phyloP scores from a whole-genome alignment of 2,113 vertebrate species.

The Ardeotis arabs region DNA sequence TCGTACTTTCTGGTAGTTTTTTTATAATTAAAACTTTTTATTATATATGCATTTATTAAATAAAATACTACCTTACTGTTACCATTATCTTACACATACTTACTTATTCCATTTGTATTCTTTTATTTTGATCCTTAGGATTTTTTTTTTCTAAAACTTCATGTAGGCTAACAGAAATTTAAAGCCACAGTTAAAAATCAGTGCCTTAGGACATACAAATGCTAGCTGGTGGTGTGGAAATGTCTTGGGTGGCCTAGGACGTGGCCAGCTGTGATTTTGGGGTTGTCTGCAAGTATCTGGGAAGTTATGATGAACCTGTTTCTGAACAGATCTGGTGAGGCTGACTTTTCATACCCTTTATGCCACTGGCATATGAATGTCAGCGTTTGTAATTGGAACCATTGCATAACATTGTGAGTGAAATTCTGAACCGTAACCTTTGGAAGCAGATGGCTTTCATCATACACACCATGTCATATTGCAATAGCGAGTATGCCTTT shows the following conservation, averaged over 20 bases:
- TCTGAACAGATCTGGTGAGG: constrained; percentile 7
- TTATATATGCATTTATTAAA: not conserved
- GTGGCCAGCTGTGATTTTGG: not conserved
- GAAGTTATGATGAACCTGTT: constrained; percentile 15
- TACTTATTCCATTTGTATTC: not conserved
- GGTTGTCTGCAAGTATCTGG: not conserved
- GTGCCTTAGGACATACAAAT: not conserved
- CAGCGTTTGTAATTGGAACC: constrained; percentile 37
- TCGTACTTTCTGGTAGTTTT: not conserved
- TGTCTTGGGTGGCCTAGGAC: constrained; percentile 32
- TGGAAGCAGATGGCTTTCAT: constrained; percentile 57
- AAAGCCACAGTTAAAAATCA: not conserved
- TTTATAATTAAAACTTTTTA: not conserved
- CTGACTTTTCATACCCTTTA: not conserved
- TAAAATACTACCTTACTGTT: not conserved
- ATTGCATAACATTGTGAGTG: not conserved
- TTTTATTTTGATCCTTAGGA: not conserved
- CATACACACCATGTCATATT: not conserved
- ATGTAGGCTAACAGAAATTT: not conserved
- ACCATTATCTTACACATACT: not conserved
- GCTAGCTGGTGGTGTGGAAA: not conserved
- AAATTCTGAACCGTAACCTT: constrained; percentile 30
- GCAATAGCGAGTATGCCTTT: not conserved
- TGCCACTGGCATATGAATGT: constrained; percentile 21
- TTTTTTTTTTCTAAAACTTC: not conserved